Conservation (phyloP, 1,140 invertebrate genomes). For the Acromyrmex echinatior region DNA sequence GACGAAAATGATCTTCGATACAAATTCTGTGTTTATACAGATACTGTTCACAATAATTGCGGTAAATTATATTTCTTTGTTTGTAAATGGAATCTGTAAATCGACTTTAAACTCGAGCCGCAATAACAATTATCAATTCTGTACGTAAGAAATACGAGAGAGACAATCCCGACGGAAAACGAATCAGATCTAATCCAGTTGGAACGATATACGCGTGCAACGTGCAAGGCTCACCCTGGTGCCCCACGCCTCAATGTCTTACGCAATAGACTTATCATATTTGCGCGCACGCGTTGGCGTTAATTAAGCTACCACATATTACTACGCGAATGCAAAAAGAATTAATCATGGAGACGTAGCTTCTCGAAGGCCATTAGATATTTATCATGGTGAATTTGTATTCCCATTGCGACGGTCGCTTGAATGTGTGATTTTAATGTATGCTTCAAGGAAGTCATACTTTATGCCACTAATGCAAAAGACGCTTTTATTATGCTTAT, state of each 20-base stretch:
- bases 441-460: constrained; percentile 29
- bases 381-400: constrained; percentile 57
- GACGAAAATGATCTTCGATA: neutral
- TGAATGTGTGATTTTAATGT: constrained; percentile 3
- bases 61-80: constrained; percentile 4
- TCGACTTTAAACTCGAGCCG: neutral
- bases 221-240: constrained; percentile 26
- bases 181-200: constrained; percentile 27
- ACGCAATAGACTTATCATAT: constrained; percentile 75
- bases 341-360: constrained; percentile 50
- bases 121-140: constrained; percentile 9
- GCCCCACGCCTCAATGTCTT: constrained; percentile 64
- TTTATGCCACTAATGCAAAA: neutral
- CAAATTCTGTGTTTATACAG: neutral
- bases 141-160: neutral
- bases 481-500: neutral
- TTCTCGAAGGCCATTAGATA: constrained; percentile 39
- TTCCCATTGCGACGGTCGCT: constrained; percentile 20
- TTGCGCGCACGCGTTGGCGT: constrained; percentile 58
- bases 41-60: neutral
- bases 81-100: neutral
- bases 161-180: neutral
- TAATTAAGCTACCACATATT: constrained; percentile 70
- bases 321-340: constrained; percentile 72
- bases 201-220: neutral